These are phyloP conservation scores for Mohoua ochrocephala DNA, from an alignment of 2,113 vertebrate genomes.

Conservation along the genomic window DNA sequence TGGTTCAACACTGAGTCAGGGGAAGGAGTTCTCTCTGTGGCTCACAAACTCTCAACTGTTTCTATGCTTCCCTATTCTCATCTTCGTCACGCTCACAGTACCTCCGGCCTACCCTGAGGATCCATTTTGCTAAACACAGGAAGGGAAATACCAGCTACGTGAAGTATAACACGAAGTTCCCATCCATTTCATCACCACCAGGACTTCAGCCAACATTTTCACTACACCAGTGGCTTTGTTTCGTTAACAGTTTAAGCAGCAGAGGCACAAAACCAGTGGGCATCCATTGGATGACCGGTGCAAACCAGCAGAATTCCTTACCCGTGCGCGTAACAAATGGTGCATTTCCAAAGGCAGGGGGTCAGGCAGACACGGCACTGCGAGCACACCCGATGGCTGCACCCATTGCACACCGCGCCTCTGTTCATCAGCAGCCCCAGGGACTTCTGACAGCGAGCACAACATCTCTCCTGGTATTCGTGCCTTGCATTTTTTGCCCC, in stretches of 20 bases:
- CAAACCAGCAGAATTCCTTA: neutral
- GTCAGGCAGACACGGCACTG: constrained; percentile 74
- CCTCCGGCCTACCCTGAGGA: neutral
- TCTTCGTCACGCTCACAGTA: neutral
- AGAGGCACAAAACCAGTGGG: neutral
- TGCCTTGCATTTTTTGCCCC: constrained; percentile 56
- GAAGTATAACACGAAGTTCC: neutral
- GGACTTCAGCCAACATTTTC: neutral
- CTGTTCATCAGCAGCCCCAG: constrained; percentile 83
- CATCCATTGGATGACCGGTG: too few relatives aligned
- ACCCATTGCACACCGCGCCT: constrained; percentile 83
- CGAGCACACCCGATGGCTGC: constrained; percentile 88
- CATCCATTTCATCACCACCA: neutral
- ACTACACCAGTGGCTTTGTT: neutral
- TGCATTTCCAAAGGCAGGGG: constrained; percentile 81
- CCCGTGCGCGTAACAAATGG: constrained; percentile 85
- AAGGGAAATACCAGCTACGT: neutral
- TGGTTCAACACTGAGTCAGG: neutral
- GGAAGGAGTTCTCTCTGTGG: neutral
- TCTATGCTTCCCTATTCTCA: neutral
- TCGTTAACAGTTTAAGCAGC: neutral
- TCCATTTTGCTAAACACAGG: neutral
- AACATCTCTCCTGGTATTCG: constrained; percentile 72
- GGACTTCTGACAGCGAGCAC: constrained; percentile 81
- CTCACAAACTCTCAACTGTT: neutral